phyloP scores from a whole-genome alignment of 2,113 vertebrate genomes.

The Pollimyrus isidori region DNA sequence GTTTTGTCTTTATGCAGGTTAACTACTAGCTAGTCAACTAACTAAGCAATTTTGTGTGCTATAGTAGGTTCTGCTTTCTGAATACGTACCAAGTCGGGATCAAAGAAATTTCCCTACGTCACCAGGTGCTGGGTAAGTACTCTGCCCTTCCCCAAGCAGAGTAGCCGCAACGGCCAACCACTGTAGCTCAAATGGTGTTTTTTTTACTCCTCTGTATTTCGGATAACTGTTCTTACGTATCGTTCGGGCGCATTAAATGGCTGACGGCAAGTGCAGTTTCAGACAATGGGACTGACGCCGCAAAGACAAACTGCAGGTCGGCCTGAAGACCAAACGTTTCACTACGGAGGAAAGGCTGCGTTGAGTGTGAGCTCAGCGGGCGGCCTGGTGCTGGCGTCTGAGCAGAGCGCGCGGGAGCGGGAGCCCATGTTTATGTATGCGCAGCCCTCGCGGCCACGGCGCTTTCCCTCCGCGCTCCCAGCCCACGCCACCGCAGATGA shows the following conservation, averaged over 20 bases:
- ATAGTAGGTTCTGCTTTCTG: background rate
- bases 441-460: background rate
- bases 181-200: background rate
- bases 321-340: background rate
- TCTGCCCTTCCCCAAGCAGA: background rate
- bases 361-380: background rate
- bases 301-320: background rate
- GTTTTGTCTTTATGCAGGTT: too few species aligned
- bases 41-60: too few species aligned
- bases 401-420: background rate
- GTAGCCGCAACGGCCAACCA: background rate
- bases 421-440: background rate
- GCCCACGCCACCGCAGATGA: background rate
- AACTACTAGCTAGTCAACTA: too few species aligned
- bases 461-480: background rate
- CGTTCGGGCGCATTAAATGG: background rate
- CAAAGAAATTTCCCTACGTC: background rate
- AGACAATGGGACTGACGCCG: background rate
- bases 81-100: background rate
- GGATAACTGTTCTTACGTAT: background rate
- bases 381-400: background rate
- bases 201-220: background rate
- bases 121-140: background rate
- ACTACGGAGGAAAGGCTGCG: background rate
- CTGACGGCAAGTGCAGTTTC: background rate